Conservation (phyloP, 2,113 vertebrate genomes). For the Microcebus lehilahytsara region DNA sequence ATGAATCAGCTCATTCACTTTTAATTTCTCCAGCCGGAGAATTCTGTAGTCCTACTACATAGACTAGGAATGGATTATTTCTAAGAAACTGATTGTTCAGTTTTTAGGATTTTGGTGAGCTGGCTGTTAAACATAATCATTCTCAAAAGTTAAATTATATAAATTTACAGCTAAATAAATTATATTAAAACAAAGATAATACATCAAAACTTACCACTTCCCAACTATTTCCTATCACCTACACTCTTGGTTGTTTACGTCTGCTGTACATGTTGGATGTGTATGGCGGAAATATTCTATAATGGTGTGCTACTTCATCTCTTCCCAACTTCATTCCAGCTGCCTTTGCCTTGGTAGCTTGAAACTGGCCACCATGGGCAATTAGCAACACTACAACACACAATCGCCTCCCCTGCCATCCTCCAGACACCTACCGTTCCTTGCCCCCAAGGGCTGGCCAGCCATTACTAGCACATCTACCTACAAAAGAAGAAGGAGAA, state of each 20-base stretch:
- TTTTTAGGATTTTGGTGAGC: neutral
- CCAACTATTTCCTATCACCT: neutral
- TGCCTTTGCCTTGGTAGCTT: neutral
- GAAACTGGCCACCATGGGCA: neutral
- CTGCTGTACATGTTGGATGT: neutral
- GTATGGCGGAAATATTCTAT: neutral
- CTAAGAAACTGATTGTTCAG: neutral
- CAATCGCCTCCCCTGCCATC: too few relatives aligned
- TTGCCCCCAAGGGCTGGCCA: neutral
- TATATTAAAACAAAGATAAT: neutral
- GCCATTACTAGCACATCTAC: neutral
- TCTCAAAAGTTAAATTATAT: neutral
- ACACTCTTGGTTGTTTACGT: neutral
- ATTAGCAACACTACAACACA: neutral
- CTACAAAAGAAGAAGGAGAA: neutral
- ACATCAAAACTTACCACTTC: neutral
- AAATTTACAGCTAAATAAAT: neutral
- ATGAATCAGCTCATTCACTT: neutral
- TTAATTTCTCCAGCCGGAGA: neutral
- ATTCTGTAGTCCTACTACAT: accelerated
- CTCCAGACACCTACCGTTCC: neutral
- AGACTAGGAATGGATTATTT: neutral
- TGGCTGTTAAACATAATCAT: neutral
- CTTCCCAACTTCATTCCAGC: neutral
- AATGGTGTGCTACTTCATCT: neutral